Base-by-base conservation (phyloP, 2,888 invertebrate species). In the Pachycephus smyrnensis region DNA sequence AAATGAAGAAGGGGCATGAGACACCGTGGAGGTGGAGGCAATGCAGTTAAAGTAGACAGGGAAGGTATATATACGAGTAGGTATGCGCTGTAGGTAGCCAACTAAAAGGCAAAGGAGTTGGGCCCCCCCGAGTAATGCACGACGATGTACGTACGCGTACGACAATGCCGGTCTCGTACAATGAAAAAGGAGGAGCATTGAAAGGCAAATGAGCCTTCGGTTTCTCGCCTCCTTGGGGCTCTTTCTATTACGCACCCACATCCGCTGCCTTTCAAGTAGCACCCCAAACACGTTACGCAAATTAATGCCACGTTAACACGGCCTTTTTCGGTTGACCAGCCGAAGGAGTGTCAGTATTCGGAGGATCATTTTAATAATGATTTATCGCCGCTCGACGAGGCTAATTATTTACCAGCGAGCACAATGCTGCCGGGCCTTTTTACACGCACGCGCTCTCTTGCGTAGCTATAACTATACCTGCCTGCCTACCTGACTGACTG, bases 281-380 rank as follows among this genome's bases (percentile, higher is more conserved):
- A 85, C 84, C 87, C 86, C 83, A 84, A 86, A 87, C 80, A 87
- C 86, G 86, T 86, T 86, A 87, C 86, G 86, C 86, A 86, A 86
- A 86, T 86, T 86, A 86, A 86, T 84, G 87, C 84, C 84, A 82
- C 80, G 86, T 82, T 82, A 83, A 86, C 82, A 83, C 80, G 82
- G 78, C 76, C 77, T 77, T 77, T 79, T 73, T 75, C 77, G 76
- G 81, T 82, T 81, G 80, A 82, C 81, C 82, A 82, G 81, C 80
- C 74, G 73, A 82, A 80, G 80, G 82, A 81, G 77, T 77, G 80
- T 79, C 77, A 76, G 76, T 76, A 36, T 78, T 77, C 37, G 77
- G 82, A 82, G 80, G 83, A 84, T 82, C 82, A 78, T 80, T 84
- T 83, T 82, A 81, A 84, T 84, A 86, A 86, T 84, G 87, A 86